A percentile compares a stretch with the other conserved stretches of the same genome.
Conservation (phyloP, 2,888 invertebrate genomes). For the Rhyacophila evoluta region DNA sequence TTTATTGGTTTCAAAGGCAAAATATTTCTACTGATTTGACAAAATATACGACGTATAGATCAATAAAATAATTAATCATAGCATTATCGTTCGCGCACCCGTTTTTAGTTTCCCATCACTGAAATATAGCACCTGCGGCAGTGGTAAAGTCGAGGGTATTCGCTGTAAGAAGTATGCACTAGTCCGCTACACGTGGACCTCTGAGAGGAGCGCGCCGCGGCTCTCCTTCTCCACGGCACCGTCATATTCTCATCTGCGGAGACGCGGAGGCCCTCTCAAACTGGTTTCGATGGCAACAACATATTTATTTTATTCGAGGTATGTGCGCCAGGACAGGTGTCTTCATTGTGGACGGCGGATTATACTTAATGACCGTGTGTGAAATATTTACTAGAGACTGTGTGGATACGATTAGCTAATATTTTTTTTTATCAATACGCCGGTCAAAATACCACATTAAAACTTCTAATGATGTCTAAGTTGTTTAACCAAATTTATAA, state of each 20-base stretch:
- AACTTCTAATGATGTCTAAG: too few relatives aligned
- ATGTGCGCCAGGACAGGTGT: constrained; percentile 3
- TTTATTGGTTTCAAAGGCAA: too few relatives aligned
- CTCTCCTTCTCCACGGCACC: background rate
- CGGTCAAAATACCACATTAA: too few relatives aligned
- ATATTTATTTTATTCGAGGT: constrained; percentile 10
- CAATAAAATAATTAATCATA: too few relatives aligned
- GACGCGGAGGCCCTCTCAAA: constrained; percentile 3
- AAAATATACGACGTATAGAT: too few relatives aligned
- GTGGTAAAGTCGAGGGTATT: background rate
- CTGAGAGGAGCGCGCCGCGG: background rate
- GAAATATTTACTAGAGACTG: background rate
- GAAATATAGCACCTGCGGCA: background rate
- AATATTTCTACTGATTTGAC: too few relatives aligned
- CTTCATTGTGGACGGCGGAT: background rate
- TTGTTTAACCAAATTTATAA: too few relatives aligned
- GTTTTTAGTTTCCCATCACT: background rate
- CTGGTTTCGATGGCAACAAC: background rate
- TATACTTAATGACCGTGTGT: constrained; percentile 4
- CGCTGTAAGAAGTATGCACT: background rate
- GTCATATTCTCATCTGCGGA: background rate
- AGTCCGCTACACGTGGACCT: background rate
- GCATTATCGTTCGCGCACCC: too few relatives aligned
- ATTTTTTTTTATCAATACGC: background rate
- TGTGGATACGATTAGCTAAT: constrained; percentile 8